Percentiles rank a stretch among this genome's conserved stretches.
These are phyloP conservation scores for Anser brachyrhynchus DNA, from an alignment of 2,113 vertebrate genomes.

Conservation along the genomic window DNA sequence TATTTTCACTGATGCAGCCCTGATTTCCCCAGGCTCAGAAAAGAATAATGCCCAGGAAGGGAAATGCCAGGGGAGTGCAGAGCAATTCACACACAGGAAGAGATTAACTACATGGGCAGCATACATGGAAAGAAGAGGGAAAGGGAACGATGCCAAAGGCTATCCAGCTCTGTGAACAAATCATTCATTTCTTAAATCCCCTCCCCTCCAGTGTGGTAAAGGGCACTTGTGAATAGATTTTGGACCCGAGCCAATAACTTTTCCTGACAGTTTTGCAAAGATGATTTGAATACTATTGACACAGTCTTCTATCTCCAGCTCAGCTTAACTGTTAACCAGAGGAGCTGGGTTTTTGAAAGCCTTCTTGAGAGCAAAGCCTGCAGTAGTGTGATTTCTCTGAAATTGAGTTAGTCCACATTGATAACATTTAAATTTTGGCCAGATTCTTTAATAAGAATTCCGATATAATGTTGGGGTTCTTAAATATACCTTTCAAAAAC, in stretches of 20 bases:
- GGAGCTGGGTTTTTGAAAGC: neutral
- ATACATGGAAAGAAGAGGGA: fast-evolving
- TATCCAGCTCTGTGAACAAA: neutral
- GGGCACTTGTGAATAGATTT: neutral
- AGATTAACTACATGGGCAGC: neutral
- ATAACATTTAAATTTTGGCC: neutral
- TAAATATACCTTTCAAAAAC: neutral
- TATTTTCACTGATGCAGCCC: neutral
- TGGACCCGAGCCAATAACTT: neutral
- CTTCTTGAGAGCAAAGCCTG: neutral
- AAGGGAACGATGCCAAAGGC: neutral
- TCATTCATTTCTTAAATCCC: neutral
- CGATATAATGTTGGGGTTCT: neutral
- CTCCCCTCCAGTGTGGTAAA: neutral
- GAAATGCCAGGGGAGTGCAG: neutral
- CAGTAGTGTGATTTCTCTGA: neutral
- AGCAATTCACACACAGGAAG: neutral
- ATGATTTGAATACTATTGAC: neutral
- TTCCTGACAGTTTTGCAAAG: neutral
- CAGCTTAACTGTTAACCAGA: neutral
- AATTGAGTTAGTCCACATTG: neutral
- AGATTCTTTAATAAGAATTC: conserved; percentile 6
- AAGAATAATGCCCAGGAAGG: neutral
- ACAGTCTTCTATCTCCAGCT: neutral
- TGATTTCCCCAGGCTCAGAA: neutral